Percentiles rank a stretch among this genome's conserved stretches.
phyloP scores from a whole-genome alignment of 2,888 invertebrate genomes.

The Protula sp. region DNA sequence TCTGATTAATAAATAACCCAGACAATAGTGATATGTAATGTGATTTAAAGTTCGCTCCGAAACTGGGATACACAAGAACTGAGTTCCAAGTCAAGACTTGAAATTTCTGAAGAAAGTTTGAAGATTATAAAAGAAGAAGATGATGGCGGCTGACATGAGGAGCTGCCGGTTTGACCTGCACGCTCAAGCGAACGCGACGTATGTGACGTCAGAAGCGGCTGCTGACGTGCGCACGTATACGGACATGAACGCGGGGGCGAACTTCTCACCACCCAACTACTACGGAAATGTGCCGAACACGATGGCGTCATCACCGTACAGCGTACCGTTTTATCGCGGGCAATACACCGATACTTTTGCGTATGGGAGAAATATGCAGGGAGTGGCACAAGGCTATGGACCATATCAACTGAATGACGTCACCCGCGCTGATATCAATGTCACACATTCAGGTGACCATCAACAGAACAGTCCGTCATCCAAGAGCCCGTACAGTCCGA shows the following conservation, averaged over 20 bases:
- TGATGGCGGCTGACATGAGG: slow-evolving; percentile 49
- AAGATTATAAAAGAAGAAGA: too few species aligned
- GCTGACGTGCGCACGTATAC: not conserved
- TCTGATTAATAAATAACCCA: too few species aligned
- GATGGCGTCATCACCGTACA: not conserved
- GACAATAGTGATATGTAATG: too few species aligned
- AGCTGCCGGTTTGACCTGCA: slow-evolving; percentile 44
- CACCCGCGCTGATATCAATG: not conserved
- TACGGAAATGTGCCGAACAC: not conserved
- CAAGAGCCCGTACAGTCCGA: not conserved
- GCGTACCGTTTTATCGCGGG: not conserved
- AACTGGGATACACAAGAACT: too few species aligned
- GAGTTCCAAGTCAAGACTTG: too few species aligned
- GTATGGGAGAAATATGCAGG: not conserved
- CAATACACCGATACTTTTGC: not conserved
- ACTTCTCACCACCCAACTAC: not conserved
- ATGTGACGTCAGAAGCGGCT: not conserved
- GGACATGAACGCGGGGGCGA: not conserved
- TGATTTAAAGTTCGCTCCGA: too few species aligned
- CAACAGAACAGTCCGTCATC: not conserved
- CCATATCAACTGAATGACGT: not conserved
- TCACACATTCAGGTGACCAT: not conserved
- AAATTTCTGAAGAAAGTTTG: too few species aligned
- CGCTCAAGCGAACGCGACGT: slow-evolving; percentile 3
- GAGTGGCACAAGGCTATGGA: too few species aligned